These are phyloP conservation scores for Anguilla obscura DNA, from an alignment of 2,797 vertebrate species.

Conservation along the genomic window DNA sequence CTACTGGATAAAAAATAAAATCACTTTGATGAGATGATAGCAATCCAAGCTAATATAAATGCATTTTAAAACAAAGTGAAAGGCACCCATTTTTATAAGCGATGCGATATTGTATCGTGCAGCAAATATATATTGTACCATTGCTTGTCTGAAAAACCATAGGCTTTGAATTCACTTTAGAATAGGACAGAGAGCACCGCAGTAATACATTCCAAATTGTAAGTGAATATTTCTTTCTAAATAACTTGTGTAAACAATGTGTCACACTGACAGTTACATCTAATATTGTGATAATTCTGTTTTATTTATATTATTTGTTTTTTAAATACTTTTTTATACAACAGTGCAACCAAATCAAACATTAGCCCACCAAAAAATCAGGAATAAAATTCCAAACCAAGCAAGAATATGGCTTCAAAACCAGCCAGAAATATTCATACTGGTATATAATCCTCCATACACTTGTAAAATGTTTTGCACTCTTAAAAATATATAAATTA, in stretches of 20 bases:
- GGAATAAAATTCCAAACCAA: neutral
- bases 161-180: neutral
- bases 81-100: neutral
- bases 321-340: neutral
- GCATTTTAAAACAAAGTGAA: constrained; percentile 6
- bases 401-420: neutral
- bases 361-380: constrained; percentile 1
- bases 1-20: constrained; percentile 14
- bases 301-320: neutral
- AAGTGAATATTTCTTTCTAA: neutral
- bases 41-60: neutral
- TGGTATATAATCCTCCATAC: neutral
- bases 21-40: neutral
- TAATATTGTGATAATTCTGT: neutral
- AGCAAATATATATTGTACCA: neutral
- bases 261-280: neutral
- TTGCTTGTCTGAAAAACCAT: constrained; percentile 18
- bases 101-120: neutral
- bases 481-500: neutral
- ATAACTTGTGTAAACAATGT: constrained; percentile 20
- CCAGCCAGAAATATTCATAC: neutral
- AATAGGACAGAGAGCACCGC: neutral
- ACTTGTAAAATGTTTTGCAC: neutral
- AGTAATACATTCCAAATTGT: constrained; percentile 1
- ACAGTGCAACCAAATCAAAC: neutral